Evolutionary conservation across 2,797 vertebrate genomes (phyloP), one percentile per base, ranked within the genome.

Genomic region (Tachyglossus aculeatus): DNA sequence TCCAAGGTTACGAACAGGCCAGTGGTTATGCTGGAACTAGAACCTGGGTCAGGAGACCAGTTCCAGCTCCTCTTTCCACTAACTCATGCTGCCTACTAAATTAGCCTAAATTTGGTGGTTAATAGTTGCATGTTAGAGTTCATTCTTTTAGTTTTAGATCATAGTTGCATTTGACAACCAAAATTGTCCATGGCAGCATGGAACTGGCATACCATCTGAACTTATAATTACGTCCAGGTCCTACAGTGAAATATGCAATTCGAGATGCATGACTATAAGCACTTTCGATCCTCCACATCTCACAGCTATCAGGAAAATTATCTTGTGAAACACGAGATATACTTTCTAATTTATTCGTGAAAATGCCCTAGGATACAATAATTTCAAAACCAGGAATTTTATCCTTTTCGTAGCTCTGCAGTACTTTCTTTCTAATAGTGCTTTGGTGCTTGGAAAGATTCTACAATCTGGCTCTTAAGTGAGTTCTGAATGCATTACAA

Each of bases 401-500:
- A 67, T 44, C 64, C 59, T 74, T 62, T 82, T 58, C 66, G 60
- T 73, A 77, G 60, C 38, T 71, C 58, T 66, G 21, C 21, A 71
- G 40, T 70, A 70, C 45, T 83, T 81, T 81, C 56, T 71, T 76
- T 80, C 79, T 84, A 86, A 82, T 86, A 80, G 74, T 80, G 68
- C 77, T 62, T 73, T n/a, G 82, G 63, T 73, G 75, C 40, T 85
- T 85, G 80, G 73, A 81, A 73, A 43, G 37, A 43, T 60, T 77
- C 75, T 71, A 83, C 55, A 56, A 62, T 73, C 70, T 85, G 78
- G 78, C 80, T 77, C 67, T 50, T 79, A 80, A 79, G 80, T 74
- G 58, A 73, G 64, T 85, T 81, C 68, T 62, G 78, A 88, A 51
- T 31, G 7, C 29, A 51, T 51, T 32, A 12, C 80, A 84, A 80